A percentile compares a stretch with the other conserved stretches of the same genome.
Evolutionary conservation across 2,113 vertebrate species (phyloP).

Genomic region (Echinops telfairi): DNA sequence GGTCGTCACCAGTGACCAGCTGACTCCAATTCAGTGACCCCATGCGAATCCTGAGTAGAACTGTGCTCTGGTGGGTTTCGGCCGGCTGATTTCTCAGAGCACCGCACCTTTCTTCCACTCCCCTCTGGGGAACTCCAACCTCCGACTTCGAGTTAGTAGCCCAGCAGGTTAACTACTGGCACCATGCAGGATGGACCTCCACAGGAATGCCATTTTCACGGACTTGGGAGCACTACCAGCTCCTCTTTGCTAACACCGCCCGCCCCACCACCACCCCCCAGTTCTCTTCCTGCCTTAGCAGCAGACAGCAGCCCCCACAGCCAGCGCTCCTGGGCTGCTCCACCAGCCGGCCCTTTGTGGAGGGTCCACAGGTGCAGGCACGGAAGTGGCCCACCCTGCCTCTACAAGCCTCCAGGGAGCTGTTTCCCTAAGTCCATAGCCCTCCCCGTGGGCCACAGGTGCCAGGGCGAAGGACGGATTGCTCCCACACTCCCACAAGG

Average conservation of each 20-base stretch:
- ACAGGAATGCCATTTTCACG: not conserved
- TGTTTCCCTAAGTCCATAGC: no score
- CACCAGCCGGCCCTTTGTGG: not conserved
- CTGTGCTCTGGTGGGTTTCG: not conserved
- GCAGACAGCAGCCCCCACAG: not conserved
- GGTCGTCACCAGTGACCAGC: not conserved
- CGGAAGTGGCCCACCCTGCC: no score
- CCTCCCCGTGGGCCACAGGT: rapidly evolving
- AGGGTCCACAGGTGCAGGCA: not conserved
- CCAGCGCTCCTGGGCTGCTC: not conserved
- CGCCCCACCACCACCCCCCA: not conserved
- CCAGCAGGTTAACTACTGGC: not conserved
- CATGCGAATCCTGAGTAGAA: not conserved
- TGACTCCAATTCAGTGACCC: not conserved
- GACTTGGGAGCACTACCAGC: not conserved
- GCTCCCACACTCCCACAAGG: not conserved
- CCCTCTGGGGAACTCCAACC: not conserved
- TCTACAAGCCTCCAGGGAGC: no score
- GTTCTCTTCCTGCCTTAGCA: not conserved
- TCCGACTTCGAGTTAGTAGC: not conserved
- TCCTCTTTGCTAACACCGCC: not conserved
- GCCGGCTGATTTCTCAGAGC: not conserved
- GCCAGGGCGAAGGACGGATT: rapidly evolving
- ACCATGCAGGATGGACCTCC: not conserved
- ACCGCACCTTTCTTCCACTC: not conserved